Base-by-base conservation (phyloP, 2,888 invertebrate species). In the Lysandra coridon region DNA sequence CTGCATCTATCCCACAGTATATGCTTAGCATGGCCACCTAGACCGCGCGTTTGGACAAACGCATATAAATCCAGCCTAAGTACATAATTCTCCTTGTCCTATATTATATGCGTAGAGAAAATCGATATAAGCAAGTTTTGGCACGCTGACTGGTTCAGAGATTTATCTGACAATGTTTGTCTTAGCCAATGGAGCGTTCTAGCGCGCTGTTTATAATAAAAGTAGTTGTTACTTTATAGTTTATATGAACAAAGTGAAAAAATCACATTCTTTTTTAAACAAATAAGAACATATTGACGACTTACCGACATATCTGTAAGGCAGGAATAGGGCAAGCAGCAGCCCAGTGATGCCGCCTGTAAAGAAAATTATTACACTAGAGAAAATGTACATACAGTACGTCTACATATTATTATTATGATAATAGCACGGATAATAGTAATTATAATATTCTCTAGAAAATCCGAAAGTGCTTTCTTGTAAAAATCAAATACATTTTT, bases 271-370 rank as follows among this genome's bases (percentile, higher is more conserved):
- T 10, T 44, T 44, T 44, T 44, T 44, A 7, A 44, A 44, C 44
- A 7, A 44, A 44, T 7, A 64, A 30, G 1, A 64, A 30, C 33
- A 69, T 73, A n/a, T 40, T 64, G 23, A 33, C 73, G 23, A 33
- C 93, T 91, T 85, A 94, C 94, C 91, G 30, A 92, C 93, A 85
- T 92, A 92, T 40, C 89, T 87, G 37, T 88, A 89, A 7, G 89
- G 89, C 62, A 93, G 81, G 17, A 93, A 83, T 2, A 94, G 84
- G 0, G 88, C 91, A 53, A 93, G 86, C 5, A 92, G 80, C 0
- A 93, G 84, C 1, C 93, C 94, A 17, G 92, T 81, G 69, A 92
- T 85, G 17, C 85, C 89, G 62, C 89, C 94, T 94, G 88, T 1
- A 62, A 64, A 62, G 44, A 53, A 30, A n/a, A 23, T 23, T 23